Conservation (phyloP, 2,113 vertebrate genomes). For the Tylochromis polylepis region DNA sequence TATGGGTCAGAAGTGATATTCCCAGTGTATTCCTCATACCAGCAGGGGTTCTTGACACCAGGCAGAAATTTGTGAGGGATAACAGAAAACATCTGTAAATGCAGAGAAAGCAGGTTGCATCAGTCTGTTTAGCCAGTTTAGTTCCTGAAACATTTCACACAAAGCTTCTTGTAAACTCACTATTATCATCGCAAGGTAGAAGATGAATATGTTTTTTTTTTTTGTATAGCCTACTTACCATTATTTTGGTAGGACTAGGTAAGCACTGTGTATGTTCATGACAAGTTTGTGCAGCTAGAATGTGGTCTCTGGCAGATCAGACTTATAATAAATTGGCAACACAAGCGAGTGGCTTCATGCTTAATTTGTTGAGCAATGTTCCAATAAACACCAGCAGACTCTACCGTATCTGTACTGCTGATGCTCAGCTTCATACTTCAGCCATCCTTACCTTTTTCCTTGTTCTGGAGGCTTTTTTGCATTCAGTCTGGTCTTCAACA, state of each 20-base stretch:
- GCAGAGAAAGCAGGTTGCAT: constrained; percentile 11
- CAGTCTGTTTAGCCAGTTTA: neutral
- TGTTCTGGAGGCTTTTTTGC: neutral
- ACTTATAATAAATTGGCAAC: neutral
- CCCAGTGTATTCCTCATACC: constrained; percentile 86
- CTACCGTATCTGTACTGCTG: neutral
- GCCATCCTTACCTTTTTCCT: neutral
- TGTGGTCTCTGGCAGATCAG: neutral
- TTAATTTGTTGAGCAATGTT: neutral
- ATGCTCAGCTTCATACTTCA: neutral
- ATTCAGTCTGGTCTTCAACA: neutral
- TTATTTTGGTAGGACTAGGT: neutral
- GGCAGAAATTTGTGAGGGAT: constrained; percentile 85
- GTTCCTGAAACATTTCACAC: neutral
- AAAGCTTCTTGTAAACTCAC: neutral
- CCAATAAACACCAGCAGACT: neutral
- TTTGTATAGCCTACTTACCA: neutral
- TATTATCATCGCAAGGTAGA: neutral
- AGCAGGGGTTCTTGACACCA: constrained; percentile 89
- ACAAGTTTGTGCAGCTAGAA: neutral
- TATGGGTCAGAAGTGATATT: constrained; percentile 84
- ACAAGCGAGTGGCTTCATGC: neutral
- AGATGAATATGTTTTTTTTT: neutral
- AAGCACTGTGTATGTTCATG: neutral
- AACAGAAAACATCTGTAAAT: constrained; percentile 88